Base-by-base conservation (phyloP, 2,797 vertebrate genomes). In the Takifugu rubripes region DNA sequence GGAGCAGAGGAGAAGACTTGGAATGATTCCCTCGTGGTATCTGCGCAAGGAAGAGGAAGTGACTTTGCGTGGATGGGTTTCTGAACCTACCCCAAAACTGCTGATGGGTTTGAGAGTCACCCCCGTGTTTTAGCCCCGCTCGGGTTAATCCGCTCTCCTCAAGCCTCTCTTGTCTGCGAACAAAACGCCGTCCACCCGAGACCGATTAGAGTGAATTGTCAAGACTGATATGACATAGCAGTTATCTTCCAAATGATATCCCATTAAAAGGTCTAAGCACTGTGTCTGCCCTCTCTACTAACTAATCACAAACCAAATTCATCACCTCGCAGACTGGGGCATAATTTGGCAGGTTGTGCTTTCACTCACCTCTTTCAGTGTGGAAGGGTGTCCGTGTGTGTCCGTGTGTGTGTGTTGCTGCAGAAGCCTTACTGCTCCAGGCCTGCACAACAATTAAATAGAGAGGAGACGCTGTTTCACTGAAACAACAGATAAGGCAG, bases 141-240 rank as follows among this genome's bases (percentile, higher is more conserved):
- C 9, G 4, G 36, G 36, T 40, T 40, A 10, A 14, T 40, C 36
- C 36, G 12, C 36, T 3, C 36, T 40, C 36, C 77, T 78, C 66
- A 49, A 78, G 64, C 77, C 77, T 21, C 73, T 68, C 67, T 75
- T 53, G 31, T 63, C 68, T 69, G 74, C 69, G 77, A 66, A 78
- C 72, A 47, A 75, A 68, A 78, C 29, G 68, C 75, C 66, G 83
- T 84, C 75, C 82, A 84, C 77, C 74, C 49, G 77, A 75, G 69
- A 75, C 72, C 87, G 86, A 89, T 89, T 89, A 79, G 82, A 86
- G 86, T 84, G 76, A 85, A 87, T 87, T 86, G 84, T 87, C 87
- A 84, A 72, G 83, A 87, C 82, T 78, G 80, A 84, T 83, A 63
- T 76, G 78, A 85, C 86, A 84, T 87, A 85, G 83, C 81, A 83